A percentile compares a stretch with the other conserved stretches of the same genome.
Conservation (phyloP, 1,140 invertebrate species). For the Drosophila ambigua region DNA sequence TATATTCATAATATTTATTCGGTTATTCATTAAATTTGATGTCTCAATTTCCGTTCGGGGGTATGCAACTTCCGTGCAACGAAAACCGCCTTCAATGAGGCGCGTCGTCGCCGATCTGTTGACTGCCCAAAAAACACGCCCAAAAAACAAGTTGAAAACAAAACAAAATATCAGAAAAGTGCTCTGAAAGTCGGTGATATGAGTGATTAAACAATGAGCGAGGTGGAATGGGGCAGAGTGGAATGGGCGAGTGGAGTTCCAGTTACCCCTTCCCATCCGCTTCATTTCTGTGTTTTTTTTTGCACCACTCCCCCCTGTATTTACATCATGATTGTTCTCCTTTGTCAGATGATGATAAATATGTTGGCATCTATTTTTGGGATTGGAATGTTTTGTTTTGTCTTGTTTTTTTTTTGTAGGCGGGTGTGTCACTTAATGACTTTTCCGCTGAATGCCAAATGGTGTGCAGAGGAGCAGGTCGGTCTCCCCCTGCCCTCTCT, state of each 20-base stretch:
- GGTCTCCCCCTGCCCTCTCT: slow-evolving; percentile 18
- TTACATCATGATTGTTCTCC: slow-evolving; percentile 41
- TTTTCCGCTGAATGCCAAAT: slow-evolving; percentile 65
- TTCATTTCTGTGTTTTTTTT: slow-evolving; percentile 14
- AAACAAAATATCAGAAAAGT: slow-evolving; percentile 18
- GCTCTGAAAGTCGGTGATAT: slow-evolving; percentile 56
- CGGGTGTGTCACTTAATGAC: slow-evolving; percentile 75
- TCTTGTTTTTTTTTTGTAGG: slow-evolving; percentile 17
- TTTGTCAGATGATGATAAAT: slow-evolving; percentile 73
- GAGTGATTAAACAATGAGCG: slow-evolving; percentile 67
- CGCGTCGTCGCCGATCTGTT: slow-evolving; percentile 24
- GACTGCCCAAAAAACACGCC: slow-evolving; percentile 35
- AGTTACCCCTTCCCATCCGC: neutral
- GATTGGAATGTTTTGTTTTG: neutral
- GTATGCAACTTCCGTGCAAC: slow-evolving; percentile 61
- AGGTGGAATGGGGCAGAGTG: too few species aligned
- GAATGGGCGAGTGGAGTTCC: too few species aligned
- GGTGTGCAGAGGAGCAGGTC: slow-evolving; percentile 1
- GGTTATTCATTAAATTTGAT: slow-evolving; percentile 67
- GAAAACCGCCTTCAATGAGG: slow-evolving; percentile 51
- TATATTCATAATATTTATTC: slow-evolving; percentile 44
- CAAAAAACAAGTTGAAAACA: slow-evolving; percentile 19
- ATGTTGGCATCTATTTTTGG: slow-evolving; percentile 66
- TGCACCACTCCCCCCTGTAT: slow-evolving; percentile 26
- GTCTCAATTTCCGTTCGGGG: slow-evolving; percentile 71